A percentile compares a stretch with the other conserved stretches of the same genome.
Evolutionary conservation across 2,113 vertebrate genomes (phyloP).

Genomic region (Notechis scutatus): DNA sequence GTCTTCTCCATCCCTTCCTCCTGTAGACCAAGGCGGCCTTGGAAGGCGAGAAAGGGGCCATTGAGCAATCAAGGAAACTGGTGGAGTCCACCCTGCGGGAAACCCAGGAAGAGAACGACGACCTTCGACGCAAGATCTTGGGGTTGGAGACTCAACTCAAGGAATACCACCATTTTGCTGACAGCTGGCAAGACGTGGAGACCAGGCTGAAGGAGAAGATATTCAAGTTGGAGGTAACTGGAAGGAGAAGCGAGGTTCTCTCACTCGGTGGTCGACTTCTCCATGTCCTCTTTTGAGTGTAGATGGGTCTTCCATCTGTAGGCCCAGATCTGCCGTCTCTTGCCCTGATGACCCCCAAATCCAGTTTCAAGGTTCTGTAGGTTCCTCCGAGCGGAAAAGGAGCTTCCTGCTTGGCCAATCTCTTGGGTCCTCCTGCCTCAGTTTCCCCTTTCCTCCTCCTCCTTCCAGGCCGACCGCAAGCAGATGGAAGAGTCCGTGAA

Average conservation of each 20-base stretch:
- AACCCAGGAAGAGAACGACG: slow-evolving; percentile 64
- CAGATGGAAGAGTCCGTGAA: slow-evolving; percentile 59
- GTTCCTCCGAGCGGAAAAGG: neutral
- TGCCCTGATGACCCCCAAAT: neutral
- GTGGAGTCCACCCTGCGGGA: slow-evolving; percentile 62
- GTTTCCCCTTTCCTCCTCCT: too few relatives aligned
- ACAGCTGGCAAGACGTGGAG: slow-evolving; percentile 68
- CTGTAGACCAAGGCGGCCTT: slow-evolving; percentile 58
- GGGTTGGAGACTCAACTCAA: slow-evolving; percentile 71
- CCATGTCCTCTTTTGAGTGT: neutral
- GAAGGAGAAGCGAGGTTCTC: neutral
- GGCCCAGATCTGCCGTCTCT: neutral
- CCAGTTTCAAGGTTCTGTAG: neutral
- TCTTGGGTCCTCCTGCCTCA: neutral
- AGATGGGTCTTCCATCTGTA: neutral
- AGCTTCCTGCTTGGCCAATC: neutral
- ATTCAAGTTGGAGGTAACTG: slow-evolving; percentile 66
- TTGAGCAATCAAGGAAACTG: slow-evolving; percentile 45
- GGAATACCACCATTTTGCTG: slow-evolving; percentile 64
- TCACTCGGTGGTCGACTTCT: neutral
- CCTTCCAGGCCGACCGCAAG: slow-evolving; percentile 64
- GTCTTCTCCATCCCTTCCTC: neutral
- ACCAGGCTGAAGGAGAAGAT: slow-evolving; percentile 67
- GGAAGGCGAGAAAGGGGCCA: slow-evolving; percentile 43
- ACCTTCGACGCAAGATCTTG: slow-evolving; percentile 65